Evolutionary conservation across 1,140 invertebrate genomes (phyloP).

Genomic region (Wasmannia auropunctata): DNA sequence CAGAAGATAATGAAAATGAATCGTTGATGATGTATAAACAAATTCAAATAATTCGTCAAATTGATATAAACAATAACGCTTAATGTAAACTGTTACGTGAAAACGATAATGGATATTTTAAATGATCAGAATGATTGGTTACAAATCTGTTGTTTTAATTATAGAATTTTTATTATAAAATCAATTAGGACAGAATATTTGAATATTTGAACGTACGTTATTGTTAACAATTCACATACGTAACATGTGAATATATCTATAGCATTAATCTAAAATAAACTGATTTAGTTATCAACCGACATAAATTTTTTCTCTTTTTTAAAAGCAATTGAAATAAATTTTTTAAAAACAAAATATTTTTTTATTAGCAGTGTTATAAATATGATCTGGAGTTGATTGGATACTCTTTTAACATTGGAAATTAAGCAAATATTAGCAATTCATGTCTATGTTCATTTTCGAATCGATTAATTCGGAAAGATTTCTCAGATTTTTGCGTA

Average conservation of each 20-base stretch:
- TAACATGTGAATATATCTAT: background rate
- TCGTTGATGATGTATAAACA: background rate
- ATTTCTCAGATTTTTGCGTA: background rate
- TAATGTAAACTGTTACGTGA: background rate
- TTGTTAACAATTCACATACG: background rate
- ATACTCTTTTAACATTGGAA: background rate
- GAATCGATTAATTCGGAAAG: background rate
- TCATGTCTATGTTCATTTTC: background rate
- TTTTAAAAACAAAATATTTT: background rate
- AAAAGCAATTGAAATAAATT: background rate
- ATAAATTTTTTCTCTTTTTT: background rate
- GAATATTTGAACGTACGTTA: background rate
- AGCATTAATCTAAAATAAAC: background rate
- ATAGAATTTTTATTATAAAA: background rate
- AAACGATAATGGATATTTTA: background rate
- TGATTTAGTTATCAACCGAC: background rate
- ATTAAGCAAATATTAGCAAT: background rate
- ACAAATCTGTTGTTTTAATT: background rate
- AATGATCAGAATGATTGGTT: background rate
- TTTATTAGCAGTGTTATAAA: background rate
- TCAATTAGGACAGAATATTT: background rate
- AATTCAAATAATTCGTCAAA: constrained; percentile 3
- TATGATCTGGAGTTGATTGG: background rate
- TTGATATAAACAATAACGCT: background rate
- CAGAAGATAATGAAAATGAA: background rate